A percentile compares a stretch with the other conserved stretches of the same genome.
Conservation (phyloP, 2,113 vertebrate genomes). For the Copsychus sechellarum region DNA sequence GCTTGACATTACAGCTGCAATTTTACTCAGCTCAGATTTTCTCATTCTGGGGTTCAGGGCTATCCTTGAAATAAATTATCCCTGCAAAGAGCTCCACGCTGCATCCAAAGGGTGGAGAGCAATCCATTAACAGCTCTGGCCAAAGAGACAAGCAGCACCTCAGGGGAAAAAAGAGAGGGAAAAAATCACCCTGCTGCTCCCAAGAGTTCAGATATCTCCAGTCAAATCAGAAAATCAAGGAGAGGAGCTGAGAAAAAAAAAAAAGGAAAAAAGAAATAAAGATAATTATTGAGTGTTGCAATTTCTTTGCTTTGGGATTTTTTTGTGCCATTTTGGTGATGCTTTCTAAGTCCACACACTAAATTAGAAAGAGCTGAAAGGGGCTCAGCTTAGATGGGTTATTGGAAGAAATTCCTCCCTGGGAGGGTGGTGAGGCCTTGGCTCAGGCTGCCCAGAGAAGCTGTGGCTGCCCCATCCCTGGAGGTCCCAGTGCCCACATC, state of each 20-base stretch:
- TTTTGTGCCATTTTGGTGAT: neutral
- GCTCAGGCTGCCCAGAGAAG: neutral
- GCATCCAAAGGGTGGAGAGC: neutral
- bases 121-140: neutral
- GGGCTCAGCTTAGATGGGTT: neutral
- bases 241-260: neutral
- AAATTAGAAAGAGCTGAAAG: neutral
- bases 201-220: neutral
- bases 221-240: neutral
- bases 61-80: neutral
- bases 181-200: neutral
- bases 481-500: neutral
- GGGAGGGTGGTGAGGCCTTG: neutral
- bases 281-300: neutral
- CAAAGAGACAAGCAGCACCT: neutral
- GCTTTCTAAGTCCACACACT: neutral
- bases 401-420: neutral
- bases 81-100: neutral
- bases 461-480: neutral
- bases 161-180: accelerated
- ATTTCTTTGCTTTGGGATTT: neutral
- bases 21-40: neutral
- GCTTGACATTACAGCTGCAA: neutral
- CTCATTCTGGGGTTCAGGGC: neutral
- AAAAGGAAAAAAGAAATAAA: neutral